Evolutionary conservation across 2,888 invertebrate genomes (phyloP).

Genomic region (Pachliopta kotzebuea): DNA sequence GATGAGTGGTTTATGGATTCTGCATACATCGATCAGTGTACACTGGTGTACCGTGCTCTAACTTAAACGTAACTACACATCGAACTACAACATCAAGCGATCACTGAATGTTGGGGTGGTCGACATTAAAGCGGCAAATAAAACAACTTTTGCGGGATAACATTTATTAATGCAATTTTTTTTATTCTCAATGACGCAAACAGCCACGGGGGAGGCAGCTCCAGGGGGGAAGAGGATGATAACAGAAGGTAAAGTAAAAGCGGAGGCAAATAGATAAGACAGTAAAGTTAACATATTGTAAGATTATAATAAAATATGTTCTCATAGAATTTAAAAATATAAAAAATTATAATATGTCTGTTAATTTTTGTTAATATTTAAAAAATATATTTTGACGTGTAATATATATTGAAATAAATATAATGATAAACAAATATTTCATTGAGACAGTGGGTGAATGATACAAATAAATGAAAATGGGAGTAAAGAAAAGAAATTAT

Average conservation of each 20-base stretch:
- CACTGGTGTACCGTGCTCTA: constrained; percentile 27
- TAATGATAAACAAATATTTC: neutral
- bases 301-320: constrained; percentile 51
- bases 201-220: constrained; percentile 40
- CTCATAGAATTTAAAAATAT: constrained; percentile 39
- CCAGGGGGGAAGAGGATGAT: constrained; percentile 52
- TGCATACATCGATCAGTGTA: constrained; percentile 32
- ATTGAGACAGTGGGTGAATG: constrained; percentile 17
- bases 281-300: constrained; percentile 50
- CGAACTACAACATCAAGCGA: constrained; percentile 33
- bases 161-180: constrained; percentile 68
- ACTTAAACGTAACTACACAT: constrained; percentile 30
- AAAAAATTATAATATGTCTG: too few species aligned
- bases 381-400: too few species aligned
- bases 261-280: constrained; percentile 51
- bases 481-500: constrained; percentile 30
- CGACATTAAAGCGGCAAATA: constrained; percentile 62
- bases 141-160: constrained; percentile 68
- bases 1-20: constrained; percentile 14
- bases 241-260: constrained; percentile 48
- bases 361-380: too few species aligned
- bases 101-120: constrained; percentile 32
- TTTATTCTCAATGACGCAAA: constrained; percentile 49
- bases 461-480: constrained; percentile 36
- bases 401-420: neutral